Conservation (phyloP, 2,797 vertebrate genomes). For the Spatula versicolor region DNA sequence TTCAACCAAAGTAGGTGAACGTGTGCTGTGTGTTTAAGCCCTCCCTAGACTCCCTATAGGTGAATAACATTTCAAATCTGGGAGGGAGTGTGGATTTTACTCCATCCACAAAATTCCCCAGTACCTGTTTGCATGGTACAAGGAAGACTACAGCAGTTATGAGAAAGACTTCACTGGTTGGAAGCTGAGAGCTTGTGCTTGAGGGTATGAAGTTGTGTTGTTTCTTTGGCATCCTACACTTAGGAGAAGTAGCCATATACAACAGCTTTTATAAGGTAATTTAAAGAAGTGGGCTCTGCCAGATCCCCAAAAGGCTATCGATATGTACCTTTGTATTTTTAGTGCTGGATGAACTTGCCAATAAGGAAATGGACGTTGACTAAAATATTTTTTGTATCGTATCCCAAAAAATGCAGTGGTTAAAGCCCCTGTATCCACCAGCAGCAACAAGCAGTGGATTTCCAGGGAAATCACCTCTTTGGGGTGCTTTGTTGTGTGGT, state of each 20-base stretch:
- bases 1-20: background rate
- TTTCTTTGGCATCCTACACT: background rate
- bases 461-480: background rate
- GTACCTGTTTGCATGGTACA: background rate
- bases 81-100: background rate
- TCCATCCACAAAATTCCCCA: background rate
- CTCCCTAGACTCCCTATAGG: background rate
- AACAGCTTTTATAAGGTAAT: background rate
- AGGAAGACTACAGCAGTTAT: background rate
- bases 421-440: background rate
- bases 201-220: background rate
- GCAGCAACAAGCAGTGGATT: slow-evolving; percentile 61
- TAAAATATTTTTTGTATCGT: background rate
- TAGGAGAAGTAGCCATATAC: background rate
- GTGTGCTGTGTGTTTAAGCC: background rate
- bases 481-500: background rate
- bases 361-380: background rate
- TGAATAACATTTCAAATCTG: background rate
- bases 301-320: background rate
- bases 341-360: background rate
- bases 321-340: background rate
- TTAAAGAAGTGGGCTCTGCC: background rate
- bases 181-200: background rate
- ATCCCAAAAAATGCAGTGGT: background rate
- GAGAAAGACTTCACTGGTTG: background rate